These are phyloP conservation scores for Gymnocheta viridis DNA, from an alignment of 2,888 invertebrate species.

Conservation along the genomic window DNA sequence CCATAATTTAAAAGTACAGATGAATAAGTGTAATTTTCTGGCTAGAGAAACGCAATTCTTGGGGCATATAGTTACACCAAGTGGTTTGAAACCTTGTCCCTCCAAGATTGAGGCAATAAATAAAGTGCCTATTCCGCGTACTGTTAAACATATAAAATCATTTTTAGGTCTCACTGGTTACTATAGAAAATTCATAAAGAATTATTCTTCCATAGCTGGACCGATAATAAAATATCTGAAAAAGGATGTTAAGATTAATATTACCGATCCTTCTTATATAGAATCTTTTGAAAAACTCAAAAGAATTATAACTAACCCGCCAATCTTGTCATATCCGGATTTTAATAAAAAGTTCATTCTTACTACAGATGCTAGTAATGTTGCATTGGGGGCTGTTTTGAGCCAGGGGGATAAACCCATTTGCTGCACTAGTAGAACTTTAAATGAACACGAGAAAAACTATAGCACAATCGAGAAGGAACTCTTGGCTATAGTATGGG, in stretches of 20 bases:
- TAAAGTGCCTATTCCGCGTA: neutral
- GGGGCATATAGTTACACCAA: neutral
- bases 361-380: too few species aligned
- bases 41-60: neutral
- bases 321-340: neutral
- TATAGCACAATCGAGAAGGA: too few species aligned
- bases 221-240: neutral
- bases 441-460: too few species aligned
- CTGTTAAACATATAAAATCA: neutral
- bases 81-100: neutral
- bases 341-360: too few species aligned
- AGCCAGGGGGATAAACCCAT: too few species aligned
- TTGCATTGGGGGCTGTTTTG: too few species aligned
- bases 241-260: neutral
- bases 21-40: neutral
- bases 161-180: neutral
- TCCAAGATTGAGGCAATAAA: neutral
- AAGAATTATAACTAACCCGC: neutral
- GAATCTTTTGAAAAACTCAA: neutral
- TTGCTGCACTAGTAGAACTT: too few species aligned
- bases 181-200: neutral
- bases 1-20: neutral
- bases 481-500: too few species aligned
- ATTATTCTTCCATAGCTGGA: neutral
- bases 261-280: neutral